A percentile compares a stretch with the other conserved stretches of the same genome.
These are phyloP conservation scores for Epinephelus moara DNA, from an alignment of 2,113 vertebrate species.

Conservation along the genomic window DNA sequence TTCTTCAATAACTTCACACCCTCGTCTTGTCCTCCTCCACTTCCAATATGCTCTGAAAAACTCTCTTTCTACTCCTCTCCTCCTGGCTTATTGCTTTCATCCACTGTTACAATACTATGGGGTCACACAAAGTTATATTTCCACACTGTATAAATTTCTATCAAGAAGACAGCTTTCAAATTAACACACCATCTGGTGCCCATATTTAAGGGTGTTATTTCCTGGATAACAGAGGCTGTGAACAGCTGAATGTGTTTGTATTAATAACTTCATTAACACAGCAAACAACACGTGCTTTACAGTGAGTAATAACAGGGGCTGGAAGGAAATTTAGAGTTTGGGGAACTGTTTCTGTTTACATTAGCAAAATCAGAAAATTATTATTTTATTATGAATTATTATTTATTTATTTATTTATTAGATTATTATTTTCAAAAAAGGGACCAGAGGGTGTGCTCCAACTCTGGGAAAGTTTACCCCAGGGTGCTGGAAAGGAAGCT, in stretches of 20 bases:
- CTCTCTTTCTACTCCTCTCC: neutral
- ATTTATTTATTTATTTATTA: too few species aligned
- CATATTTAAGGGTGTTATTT: slow-evolving; percentile 5
- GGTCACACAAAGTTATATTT: slow-evolving; percentile 25
- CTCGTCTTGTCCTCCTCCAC: slow-evolving; percentile 30
- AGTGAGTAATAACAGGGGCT: neutral
- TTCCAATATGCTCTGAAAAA: neutral
- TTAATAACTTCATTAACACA: slow-evolving; percentile 9
- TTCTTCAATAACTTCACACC: slow-evolving; percentile 36
- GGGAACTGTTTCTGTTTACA: neutral
- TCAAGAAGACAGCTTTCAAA: neutral
- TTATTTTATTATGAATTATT: too few species aligned
- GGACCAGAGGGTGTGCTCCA: too few species aligned
- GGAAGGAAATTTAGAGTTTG: neutral
- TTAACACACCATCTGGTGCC: slow-evolving; percentile 42
- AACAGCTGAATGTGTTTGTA: slow-evolving; percentile 16
- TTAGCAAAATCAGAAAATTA: neutral
- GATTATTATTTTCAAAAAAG: too few species aligned
- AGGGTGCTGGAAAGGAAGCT: too few species aligned
- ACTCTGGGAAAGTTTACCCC: too few species aligned
- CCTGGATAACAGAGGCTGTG: neutral
- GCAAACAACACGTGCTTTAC: neutral
- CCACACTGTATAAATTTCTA: neutral
- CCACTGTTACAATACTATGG: neutral
- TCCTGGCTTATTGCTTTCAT: slow-evolving; percentile 6